Base-by-base conservation (phyloP, 1,140 invertebrate genomes). In the Platyscapa corneri region DNA sequence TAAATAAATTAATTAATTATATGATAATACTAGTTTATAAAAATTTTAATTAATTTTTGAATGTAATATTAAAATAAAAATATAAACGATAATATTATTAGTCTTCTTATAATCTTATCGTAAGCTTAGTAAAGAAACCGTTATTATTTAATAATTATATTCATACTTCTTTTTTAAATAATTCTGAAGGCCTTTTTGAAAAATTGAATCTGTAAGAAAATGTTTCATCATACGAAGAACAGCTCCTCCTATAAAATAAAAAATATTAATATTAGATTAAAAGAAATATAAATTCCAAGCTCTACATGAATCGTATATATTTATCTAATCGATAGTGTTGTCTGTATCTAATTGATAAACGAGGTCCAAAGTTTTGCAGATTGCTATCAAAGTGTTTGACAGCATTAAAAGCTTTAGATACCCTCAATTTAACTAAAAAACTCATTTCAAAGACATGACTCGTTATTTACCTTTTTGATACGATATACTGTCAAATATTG, bases 401-500 rank as follows among this genome's bases (percentile, higher is more conserved):
- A 27, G n/a, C 64, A 42, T 60, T 74, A 49, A 85, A 60, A 64
- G 46, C 32, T 85, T 85, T 42, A 72, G 77, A 85, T 85, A 80
- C 30, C 65, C 46, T 79, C 46, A 27, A 84, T 67, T 53, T 42
- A 56, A 37, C 49, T n/a, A 74, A n/a, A 74, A 70, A 77, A 74
- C 10, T 83, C 32, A 12, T 77, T 65, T 46, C 20, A 30, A 65
- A 84, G 2, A 56, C 39, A 79, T 72, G 76, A 72, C 32, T 74
- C 12, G 8, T 0, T 82, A 75, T 92, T 92, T 90, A 95, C 95
- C 93, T 91, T 95, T 95, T 76, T 94, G 94, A 90, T 98, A 98
- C 1, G 97, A 96, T 32, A 98, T 97, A 6, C 93, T 94, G 90
- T 98, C 97, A 90, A 98, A 98, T 10, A 97, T 95, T 49, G 94